Evolutionary conservation across 92 coral and sea anemone genomes (phyloP), one percentile per base, ranked within the genome.

Genomic region (Palythoa heliodiscus): DNA sequence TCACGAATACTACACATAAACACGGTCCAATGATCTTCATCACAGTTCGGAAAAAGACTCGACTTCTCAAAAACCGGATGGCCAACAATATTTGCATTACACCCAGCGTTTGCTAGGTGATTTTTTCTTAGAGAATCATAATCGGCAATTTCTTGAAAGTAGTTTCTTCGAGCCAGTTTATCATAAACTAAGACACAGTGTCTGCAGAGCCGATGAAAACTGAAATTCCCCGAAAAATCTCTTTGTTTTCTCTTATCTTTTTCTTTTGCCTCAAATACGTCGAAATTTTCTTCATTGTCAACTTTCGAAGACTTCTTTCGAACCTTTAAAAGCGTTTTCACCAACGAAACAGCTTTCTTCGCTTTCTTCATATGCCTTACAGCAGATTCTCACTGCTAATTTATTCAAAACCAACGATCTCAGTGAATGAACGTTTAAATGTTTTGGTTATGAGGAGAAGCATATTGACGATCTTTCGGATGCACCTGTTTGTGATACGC

Each of bases 131-230:
- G 73, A 48, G 84, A 66, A 47, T 66, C 43, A 25, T 75, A 86
- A 29, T 71, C 75, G 68, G 52, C 69, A 24, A 89, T 75, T 82
- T 66, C 84, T 47, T 80, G 84, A 63, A 64, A 80, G 78, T 82
- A 83, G 48, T 79, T 81, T 79, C 76, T 73, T 68, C 76, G 78
- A 52, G 54, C 83, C 22, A 80, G 83, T 76, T 58, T 89, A 61
- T 93, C 95, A 89, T 92, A 92, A 39, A 91, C 92, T 87, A 94
- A 64, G 53, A 92, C 88, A 86, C 98, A 94, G 58, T 95, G 95
- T 5, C 70, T 57, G 40, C 93, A 90, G 54, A 89, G 93, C 71
- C 85, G 84, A 58, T 77, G 83, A 91, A 90, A 67, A 73, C 58
- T 86, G 89, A 89, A 61, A 86, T 80, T 57, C 87, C 87, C 60